These are phyloP conservation scores for Dendrolimus pini DNA, from an alignment of 2,888 invertebrate genomes.

Conservation along the genomic window DNA sequence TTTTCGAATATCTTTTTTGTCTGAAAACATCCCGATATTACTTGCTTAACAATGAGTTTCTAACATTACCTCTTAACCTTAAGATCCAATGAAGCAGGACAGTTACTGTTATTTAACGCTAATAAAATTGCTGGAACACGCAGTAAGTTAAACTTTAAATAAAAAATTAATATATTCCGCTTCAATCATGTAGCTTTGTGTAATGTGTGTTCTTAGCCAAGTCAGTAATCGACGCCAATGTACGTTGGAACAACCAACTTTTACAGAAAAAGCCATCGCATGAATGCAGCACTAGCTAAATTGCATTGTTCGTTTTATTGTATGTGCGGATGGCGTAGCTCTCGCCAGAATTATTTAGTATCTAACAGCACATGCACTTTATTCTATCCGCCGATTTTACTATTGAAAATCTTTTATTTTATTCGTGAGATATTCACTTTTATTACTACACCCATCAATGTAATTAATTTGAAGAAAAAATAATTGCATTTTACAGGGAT, in stretches of 20 bases:
- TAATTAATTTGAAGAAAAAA: too few species aligned
- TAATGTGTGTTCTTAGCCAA: slow-evolving; percentile 19
- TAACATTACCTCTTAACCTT: too few species aligned
- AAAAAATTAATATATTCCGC: too few species aligned
- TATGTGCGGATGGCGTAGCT: slow-evolving; percentile 61
- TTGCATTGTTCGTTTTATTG: slow-evolving; percentile 73
- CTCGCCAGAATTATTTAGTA: slow-evolving; percentile 70
- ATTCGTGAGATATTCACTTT: slow-evolving; percentile 19
- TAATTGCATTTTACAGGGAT: too few species aligned
- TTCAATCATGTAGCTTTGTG: slow-evolving; percentile 15
- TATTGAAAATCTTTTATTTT: slow-evolving; percentile 51
- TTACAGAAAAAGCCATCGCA: slow-evolving; percentile 50
- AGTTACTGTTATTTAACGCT: too few species aligned
- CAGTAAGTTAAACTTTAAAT: too few species aligned
- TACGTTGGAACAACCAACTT: slow-evolving; percentile 40
- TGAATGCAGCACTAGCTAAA: slow-evolving; percentile 66
- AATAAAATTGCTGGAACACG: too few species aligned
- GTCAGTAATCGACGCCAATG: slow-evolving; percentile 34
- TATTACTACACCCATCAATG: not conserved
- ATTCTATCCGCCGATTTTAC: slow-evolving; percentile 57
- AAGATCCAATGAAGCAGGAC: too few species aligned
- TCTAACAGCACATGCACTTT: slow-evolving; percentile 67
- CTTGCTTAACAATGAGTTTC: too few species aligned
- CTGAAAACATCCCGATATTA: too few species aligned
- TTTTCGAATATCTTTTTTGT: too few species aligned